phyloP scores from a whole-genome alignment of 2,113 vertebrate species.

The Oncorhynchus gorbuscha region DNA sequence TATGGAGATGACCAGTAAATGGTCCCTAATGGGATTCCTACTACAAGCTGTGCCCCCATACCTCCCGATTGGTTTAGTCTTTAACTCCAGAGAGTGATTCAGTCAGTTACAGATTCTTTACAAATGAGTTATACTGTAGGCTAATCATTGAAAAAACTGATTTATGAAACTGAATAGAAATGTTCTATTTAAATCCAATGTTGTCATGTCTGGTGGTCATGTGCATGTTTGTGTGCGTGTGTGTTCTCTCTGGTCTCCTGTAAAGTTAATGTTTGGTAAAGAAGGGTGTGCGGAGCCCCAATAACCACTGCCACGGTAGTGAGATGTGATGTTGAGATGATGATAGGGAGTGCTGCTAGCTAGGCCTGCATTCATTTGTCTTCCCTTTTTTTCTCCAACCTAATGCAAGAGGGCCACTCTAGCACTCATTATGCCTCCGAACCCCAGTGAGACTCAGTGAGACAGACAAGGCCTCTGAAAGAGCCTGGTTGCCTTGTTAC shows the following conservation, averaged over 20 bases:
- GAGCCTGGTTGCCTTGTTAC: slow-evolving; percentile 7
- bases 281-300: not conserved
- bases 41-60: no score
- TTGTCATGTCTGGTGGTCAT: not conserved
- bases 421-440: not conserved
- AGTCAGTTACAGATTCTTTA: no score
- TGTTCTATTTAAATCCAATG: not conserved
- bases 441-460: not conserved
- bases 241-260: not conserved
- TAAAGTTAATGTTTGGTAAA: not conserved
- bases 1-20: no score
- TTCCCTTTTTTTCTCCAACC: not conserved
- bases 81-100: no score
- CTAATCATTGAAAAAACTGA: no score
- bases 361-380: not conserved
- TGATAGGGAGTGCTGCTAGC: not conserved
- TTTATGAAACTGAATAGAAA: not conserved
- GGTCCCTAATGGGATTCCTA: no score
- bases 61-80: no score
- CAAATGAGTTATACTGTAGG: no score
- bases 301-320: not conserved
- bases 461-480: slow-evolving; percentile 11
- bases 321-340: not conserved
- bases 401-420: not conserved
- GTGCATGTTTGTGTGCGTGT: not conserved